Percentiles rank a stretch among this genome's conserved stretches.
These are phyloP conservation scores for Paramisgurnus dabryanus DNA, from an alignment of 2,113 vertebrate genomes.

Conservation along the genomic window DNA sequence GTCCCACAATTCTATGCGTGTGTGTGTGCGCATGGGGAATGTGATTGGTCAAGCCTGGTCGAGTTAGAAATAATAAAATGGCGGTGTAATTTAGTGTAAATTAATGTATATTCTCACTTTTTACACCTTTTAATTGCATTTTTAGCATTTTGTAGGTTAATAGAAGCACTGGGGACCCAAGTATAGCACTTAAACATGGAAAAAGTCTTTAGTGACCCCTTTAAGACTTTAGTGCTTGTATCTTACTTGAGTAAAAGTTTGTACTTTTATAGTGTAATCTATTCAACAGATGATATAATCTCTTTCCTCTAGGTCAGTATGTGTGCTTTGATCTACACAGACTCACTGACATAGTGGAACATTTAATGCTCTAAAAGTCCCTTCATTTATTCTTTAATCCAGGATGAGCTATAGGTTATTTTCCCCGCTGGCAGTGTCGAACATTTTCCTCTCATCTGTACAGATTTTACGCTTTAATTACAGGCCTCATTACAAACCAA, in stretches of 20 bases:
- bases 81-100: too few species aligned
- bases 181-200: too few species aligned
- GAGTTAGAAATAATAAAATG: too few species aligned
- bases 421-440: slow-evolving; percentile 29
- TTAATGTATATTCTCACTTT: too few species aligned
- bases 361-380: slow-evolving; percentile 39
- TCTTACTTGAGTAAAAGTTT: background rate
- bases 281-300: slow-evolving; percentile 21
- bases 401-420: slow-evolving; percentile 33
- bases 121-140: too few species aligned
- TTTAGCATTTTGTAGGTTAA: too few species aligned
- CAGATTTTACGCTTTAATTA: background rate
- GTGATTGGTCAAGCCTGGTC: too few species aligned
- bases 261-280: background rate
- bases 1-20: too few species aligned
- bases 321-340: slow-evolving; percentile 27
- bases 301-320: background rate
- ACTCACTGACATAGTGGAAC: slow-evolving; percentile 70
- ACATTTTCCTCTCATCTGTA: background rate
- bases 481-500: background rate
- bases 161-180: too few species aligned
- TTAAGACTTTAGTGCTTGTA: background rate
- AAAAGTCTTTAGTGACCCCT: too few species aligned
- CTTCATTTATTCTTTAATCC: background rate
- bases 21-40: too few species aligned